Conservation (phyloP, 2,113 vertebrate genomes). For the Nicator chloris region DNA sequence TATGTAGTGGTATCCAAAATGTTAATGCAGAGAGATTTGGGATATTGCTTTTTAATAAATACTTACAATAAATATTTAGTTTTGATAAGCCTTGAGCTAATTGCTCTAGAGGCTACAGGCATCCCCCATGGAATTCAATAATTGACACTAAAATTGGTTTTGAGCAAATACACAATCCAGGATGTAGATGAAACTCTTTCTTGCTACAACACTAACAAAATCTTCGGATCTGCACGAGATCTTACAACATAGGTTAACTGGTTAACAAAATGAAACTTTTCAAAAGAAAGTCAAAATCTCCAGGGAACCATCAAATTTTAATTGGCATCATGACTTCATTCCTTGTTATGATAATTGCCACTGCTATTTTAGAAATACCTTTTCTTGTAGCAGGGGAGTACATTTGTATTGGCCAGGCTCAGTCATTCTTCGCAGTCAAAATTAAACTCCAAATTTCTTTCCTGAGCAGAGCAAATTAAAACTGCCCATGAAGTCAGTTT, state of each 20-base stretch:
- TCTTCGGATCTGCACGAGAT: not conserved
- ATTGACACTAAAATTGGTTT: not conserved
- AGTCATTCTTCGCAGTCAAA: not conserved
- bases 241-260: not conserved
- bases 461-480: not conserved
- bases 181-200: not conserved
- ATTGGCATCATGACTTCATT: not conserved
- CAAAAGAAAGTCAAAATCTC: not conserved
- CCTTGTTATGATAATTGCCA: constrained; percentile 38
- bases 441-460: not conserved
- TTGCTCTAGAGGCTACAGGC: not conserved
- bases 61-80: not conserved
- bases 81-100: not conserved
- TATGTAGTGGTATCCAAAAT: not conserved
- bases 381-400: not conserved
- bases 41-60: not conserved
- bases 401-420: not conserved
- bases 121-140: not conserved
- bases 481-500: not conserved
- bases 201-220: not conserved
- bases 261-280: constrained; percentile 2
- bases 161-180: not conserved
- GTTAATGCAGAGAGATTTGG: not conserved
- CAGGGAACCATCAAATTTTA: not conserved
- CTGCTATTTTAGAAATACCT: constrained; percentile 26